Base-by-base conservation (phyloP, 2,888 invertebrate species). In the Proisotoma minuta region DNA sequence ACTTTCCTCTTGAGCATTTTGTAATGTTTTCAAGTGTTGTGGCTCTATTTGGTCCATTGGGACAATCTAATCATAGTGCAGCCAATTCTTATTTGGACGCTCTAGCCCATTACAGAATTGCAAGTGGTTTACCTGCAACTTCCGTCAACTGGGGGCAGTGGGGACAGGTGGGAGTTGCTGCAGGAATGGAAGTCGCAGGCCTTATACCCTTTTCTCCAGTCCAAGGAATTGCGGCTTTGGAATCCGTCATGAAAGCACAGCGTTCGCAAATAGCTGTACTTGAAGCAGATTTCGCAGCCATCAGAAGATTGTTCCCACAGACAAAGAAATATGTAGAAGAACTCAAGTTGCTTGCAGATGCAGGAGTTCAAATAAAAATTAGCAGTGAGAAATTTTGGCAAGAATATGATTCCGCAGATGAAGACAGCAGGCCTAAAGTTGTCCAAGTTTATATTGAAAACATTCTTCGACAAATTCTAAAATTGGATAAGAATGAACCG, bases 121-220 rank as follows among this genome's bases (percentile, higher is more conserved):
- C 65, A 0, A 34, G 60, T 15, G 68, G 68, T 10, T 26, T 68
- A 1, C 51, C 56, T 23, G 65, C 59, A 3, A 59, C 57, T 24
- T 54, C 63, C 39, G 50, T 63, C 15, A 65, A 68, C 24, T 68
- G 65, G 68, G 68, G 68, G 2, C 65, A 65, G 20, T 68, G 68
- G 65, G 62, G 50, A n/a, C 47, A 62, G 28, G 58, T 62, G 2
- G 62, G 64, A 3, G 61, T 3, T 22, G 62, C 18, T 59, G 60
- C 50, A 54, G n/a, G 59, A 26, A 50, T 65, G 2, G 53, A 59
- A 15, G 59, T 65, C 53, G 52, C 54, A 5, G 58, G 54, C 0
- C 39, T 61, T 10, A 51, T 39, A 5, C 47, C 64, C 3, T 65
- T 65, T 27, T 23, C 60, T 4, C 64, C 64, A 0, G 15, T 43